Conservation (phyloP, 2,797 vertebrate genomes). For the Melanotaenia trifasciata region DNA sequence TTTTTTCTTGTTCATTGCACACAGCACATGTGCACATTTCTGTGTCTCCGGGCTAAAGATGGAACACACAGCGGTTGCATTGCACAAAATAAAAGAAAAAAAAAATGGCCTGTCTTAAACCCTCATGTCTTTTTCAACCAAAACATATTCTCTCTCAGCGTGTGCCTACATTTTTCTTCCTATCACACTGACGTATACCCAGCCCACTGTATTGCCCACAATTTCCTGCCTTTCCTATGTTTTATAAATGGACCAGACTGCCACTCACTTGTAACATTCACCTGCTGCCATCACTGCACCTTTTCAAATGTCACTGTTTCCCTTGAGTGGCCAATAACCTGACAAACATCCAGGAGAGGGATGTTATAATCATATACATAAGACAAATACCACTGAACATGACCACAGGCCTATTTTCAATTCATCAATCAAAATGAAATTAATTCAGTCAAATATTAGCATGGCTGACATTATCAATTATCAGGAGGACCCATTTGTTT, state of each 20-base stretch:
- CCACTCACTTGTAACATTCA: conserved; percentile 34
- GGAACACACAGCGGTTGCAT: neutral
- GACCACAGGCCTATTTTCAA: conserved; percentile 2
- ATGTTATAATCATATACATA: conserved; percentile 6
- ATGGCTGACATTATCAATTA: neutral
- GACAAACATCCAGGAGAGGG: conserved; percentile 6
- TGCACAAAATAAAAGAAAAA: conserved; percentile 28
- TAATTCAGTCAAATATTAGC: neutral
- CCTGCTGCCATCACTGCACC: conserved; percentile 18
- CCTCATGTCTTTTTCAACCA: neutral
- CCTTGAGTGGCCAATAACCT: conserved; percentile 21
- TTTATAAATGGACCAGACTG: conserved; percentile 9
- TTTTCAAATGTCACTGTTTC: conserved; percentile 46
- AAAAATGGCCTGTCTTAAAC: conserved; percentile 11
- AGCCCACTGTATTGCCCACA: neutral
- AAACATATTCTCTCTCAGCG: conserved; percentile 2
- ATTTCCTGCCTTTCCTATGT: conserved; percentile 12
- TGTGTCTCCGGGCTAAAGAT: conserved; percentile 40
- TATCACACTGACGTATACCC: neutral
- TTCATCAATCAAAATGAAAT: neutral
- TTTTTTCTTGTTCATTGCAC: conserved; percentile 45
- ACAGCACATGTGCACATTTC: conserved; percentile 19
- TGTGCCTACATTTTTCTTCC: conserved; percentile 5
- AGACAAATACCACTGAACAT: conserved; percentile 12
- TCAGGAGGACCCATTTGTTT: neutral